Base-by-base conservation (phyloP, 2,888 invertebrate species). In the Xestia sexstrigata region DNA sequence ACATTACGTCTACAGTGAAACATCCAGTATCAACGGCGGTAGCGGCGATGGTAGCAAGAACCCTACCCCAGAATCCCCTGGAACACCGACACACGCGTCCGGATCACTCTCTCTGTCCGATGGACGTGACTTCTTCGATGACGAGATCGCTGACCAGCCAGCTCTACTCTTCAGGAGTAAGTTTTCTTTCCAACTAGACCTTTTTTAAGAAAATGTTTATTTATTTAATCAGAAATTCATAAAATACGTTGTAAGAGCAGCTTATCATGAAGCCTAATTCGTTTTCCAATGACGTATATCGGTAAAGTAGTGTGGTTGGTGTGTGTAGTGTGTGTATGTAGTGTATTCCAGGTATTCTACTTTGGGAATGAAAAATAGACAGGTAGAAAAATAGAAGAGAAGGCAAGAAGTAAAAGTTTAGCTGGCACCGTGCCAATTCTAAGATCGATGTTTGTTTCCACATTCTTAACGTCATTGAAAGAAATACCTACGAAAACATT, bases 61-160 rank as follows among this genome's bases (percentile, higher is more conserved):
- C 82, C 94, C 91, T 79, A 96, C 93, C 70, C 97, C 97, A 0
- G 96, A 97, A 63, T 97, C 98, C 5, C 98, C 98, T 0, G 98
- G 98, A 3, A 98, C 98, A 0, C 98, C 98, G 2, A 98, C 98
- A 0, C 98, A 98, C 89, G 97, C 97, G 17, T 98, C 98, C 0
- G 98, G 98, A 76, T 98, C 98, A 0, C 94, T 98, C 0, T 98
- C 98, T 0, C 95, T 98, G n/a, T 98, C 98, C 0, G 98, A 98
- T 86, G 98, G 98, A 30, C 97, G 98, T 83, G 98, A 98, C 93
- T 98, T 98, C 94, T 97, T 99, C 81, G 99, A 99, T 90, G 99
- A 99, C 89, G 99, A 99, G 94, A 99, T 99, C 81, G 98, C 98
- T 63, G 99, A 99, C 95, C 99, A 99, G 91, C 99, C 99, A 20